Evolutionary conservation across 1,140 invertebrate genomes (phyloP).

Genomic region (Colletes latitarsis): DNA sequence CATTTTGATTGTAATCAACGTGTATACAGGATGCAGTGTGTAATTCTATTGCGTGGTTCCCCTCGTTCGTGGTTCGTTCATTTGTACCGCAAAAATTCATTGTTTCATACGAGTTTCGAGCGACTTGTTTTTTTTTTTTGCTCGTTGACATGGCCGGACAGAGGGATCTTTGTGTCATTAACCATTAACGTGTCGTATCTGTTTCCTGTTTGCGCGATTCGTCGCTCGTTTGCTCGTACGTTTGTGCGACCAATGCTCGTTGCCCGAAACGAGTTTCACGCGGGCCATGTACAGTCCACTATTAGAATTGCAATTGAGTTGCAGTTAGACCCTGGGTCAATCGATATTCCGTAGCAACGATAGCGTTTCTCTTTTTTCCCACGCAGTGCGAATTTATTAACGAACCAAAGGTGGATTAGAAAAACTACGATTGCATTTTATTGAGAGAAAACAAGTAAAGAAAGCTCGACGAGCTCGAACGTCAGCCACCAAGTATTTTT

Average conservation of each 20-base stretch:
- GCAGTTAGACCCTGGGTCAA: constrained; percentile 11
- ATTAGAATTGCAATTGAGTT: constrained; percentile 45
- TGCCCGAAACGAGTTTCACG: constrained; percentile 31
- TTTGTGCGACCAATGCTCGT: neutral
- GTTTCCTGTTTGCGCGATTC: constrained; percentile 14
- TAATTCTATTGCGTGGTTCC: neutral
- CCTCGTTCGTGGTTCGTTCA: neutral
- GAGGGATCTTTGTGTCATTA: constrained; percentile 1
- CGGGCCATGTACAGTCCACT: constrained; percentile 8
- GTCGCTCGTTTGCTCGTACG: constrained; percentile 21
- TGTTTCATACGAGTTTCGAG: no score
- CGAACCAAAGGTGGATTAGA: neutral
- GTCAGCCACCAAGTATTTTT: neutral
- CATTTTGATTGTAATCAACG: no score
- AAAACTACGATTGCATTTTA: no score
- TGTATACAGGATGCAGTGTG: no score
- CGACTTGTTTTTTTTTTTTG: neutral
- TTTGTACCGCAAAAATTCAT: no score
- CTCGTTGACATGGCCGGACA: no score
- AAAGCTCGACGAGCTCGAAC: neutral
- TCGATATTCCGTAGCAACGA: constrained; percentile 24
- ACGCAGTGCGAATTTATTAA: neutral
- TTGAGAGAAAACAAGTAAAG: neutral
- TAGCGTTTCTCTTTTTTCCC: neutral
- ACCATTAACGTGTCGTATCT: constrained; percentile 32